These are phyloP conservation scores for Nomada fucata DNA, from an alignment of 2,888 invertebrate genomes.

Conservation along the genomic window DNA sequence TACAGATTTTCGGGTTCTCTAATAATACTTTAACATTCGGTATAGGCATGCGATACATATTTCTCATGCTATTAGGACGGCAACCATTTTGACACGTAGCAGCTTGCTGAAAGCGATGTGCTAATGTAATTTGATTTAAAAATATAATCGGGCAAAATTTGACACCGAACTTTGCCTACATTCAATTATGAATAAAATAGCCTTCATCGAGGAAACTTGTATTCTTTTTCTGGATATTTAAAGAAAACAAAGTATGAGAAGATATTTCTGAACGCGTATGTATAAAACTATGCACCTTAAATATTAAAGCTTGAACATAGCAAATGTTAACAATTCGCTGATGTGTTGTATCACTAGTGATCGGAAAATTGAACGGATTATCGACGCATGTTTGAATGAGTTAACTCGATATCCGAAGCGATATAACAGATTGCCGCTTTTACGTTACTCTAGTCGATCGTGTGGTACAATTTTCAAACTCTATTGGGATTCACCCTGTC, in stretches of 20 bases:
- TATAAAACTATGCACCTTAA: neutral
- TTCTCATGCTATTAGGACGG: neutral
- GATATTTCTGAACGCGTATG: too few relatives aligned
- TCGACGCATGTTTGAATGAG: neutral
- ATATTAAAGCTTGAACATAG: neutral
- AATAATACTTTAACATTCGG: neutral
- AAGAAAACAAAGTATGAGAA: too few relatives aligned
- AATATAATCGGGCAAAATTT: too few relatives aligned
- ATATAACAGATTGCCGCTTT: slow-evolving; percentile 17
- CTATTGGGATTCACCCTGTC: neutral
- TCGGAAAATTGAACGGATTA: slow-evolving; percentile 17
- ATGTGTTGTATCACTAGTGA: neutral
- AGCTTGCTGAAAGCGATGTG: neutral
- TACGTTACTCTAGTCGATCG: neutral
- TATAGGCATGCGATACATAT: neutral
- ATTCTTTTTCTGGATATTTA: too few relatives aligned
- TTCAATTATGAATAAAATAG: too few relatives aligned
- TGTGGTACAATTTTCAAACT: slow-evolving; percentile 10
- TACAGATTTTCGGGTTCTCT: neutral
- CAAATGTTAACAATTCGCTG: neutral
- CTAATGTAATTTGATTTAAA: too few relatives aligned
- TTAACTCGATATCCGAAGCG: neutral
- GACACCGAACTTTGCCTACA: too few relatives aligned
- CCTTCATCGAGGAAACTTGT: too few relatives aligned
- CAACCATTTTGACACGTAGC: neutral